Percentiles rank a stretch among this genome's conserved stretches.
phyloP scores from a whole-genome alignment of 2,797 vertebrate genomes.

The Cetoscarus ocellatus region DNA sequence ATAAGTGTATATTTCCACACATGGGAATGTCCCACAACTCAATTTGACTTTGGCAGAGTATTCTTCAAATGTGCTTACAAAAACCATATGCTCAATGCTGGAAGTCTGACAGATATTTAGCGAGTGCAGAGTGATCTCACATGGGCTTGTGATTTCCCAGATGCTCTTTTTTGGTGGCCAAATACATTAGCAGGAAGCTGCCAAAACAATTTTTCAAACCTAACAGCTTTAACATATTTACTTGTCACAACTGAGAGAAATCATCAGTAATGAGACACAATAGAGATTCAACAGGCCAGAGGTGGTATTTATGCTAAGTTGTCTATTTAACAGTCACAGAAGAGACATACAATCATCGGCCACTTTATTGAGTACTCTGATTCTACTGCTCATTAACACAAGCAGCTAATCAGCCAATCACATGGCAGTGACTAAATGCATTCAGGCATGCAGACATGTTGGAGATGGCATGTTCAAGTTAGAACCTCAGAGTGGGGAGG shows the following conservation, averaged over 20 bases:
- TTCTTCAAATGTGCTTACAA: slow-evolving; percentile 45
- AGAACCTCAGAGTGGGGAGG: too few species aligned
- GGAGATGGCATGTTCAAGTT: too few species aligned
- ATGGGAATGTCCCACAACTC: slow-evolving; percentile 33
- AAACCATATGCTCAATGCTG: slow-evolving; percentile 60
- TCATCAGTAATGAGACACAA: slow-evolving; percentile 7
- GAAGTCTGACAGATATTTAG: slow-evolving; percentile 45
- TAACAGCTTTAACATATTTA: slow-evolving; percentile 31
- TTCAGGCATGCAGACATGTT: too few species aligned
- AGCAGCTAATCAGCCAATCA: too few species aligned
- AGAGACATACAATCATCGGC: neutral
- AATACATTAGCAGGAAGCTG: slow-evolving; percentile 35
- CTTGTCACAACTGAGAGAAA: slow-evolving; percentile 14
- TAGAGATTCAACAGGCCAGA: neutral
- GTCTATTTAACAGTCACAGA: neutral
- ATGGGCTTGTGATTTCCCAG: slow-evolving; percentile 47
- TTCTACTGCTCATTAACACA: too few species aligned
- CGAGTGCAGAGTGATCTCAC: slow-evolving; percentile 49
- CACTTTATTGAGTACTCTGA: too few species aligned
- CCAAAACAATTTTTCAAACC: slow-evolving; percentile 35
- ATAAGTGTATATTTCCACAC: slow-evolving; percentile 14
- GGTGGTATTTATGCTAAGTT: neutral
- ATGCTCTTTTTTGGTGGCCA: slow-evolving; percentile 47
- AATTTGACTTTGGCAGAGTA: slow-evolving; percentile 47
- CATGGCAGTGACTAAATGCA: too few species aligned